Base-by-base conservation (phyloP, 2,113 vertebrate genomes). In the Pterocles gutturalis region DNA sequence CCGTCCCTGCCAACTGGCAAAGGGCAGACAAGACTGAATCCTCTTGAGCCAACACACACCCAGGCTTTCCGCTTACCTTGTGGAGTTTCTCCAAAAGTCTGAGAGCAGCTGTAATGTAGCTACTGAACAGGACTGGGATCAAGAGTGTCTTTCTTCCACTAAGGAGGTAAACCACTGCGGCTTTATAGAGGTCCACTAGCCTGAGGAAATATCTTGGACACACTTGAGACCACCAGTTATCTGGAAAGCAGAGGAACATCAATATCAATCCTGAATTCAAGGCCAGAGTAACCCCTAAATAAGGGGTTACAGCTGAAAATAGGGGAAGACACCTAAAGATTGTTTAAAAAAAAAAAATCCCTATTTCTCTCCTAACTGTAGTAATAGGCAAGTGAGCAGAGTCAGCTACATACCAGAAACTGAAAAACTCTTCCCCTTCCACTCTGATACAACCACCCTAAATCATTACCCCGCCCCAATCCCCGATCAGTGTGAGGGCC, bases 221-320 rank as follows among this genome's bases (percentile, higher is more conserved):
- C 90, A 99, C 98, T n/a, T 99, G 98, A 96, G 98, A 99, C 99
- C 99, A 99, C 99, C 99, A 99, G 98, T 99, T 99, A 98, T 99
- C 99, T 99, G 97, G 75, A 97, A 96, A 94, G 79, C 64, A 97
- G 77, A 67, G 80, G 7, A 82, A 80, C 49, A 51, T 51, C 78
- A 66, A 80, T 4, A 72, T 4, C 66, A 79, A 89, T 71, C 34
- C 45, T 75, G 16, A 75, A 53, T 24, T 41, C 65, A 89, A 93
- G 9, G 34, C 29, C 57, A 65, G 10, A 80, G 28, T 25, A 79
- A 55, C 3, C 21, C 24, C 22, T 83, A 73, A 64, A 36, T 38
- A 75, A 76, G 7, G 7, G 12, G 5, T 11, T 71, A 67, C 26
- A 75, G 36, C 6, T 53, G 61, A 76, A 72, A 90, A 80, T 5